Evolutionary conservation across 1,140 invertebrate genomes (phyloP).

Genomic region (Tetranychus urticae): DNA sequence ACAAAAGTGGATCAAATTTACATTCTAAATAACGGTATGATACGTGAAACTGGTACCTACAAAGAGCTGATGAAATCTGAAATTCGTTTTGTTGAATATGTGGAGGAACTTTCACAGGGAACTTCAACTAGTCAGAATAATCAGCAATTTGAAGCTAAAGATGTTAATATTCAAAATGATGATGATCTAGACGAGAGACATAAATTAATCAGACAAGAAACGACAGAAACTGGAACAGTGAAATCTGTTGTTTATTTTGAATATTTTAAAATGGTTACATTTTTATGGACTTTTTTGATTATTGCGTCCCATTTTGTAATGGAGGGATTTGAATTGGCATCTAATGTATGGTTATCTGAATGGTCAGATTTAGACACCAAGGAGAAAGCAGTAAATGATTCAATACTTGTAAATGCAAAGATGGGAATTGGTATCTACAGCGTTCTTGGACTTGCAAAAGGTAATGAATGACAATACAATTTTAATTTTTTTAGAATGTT

Average conservation of each 20-base stretch:
- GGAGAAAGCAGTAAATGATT: constrained; percentile 22
- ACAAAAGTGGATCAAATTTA: constrained; percentile 64
- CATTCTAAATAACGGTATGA: constrained; percentile 44
- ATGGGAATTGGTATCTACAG: constrained; percentile 29
- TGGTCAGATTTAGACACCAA: constrained; percentile 14
- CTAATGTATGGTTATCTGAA: constrained; percentile 19
- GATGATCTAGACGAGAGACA: background rate
- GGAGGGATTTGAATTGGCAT: constrained; percentile 15
- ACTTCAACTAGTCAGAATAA: background rate
- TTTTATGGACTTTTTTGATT: background rate
- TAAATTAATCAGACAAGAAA: constrained; percentile 29
- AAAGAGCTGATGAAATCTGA: constrained; percentile 18
- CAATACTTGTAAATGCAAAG: constrained; percentile 51
- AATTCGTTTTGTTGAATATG: constrained; percentile 14
- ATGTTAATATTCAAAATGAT: background rate
- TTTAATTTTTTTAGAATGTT: background rate
- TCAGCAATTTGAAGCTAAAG: background rate
- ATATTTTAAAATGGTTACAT: constrained; percentile 4
- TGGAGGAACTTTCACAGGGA: constrained; percentile 17
- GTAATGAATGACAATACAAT: background rate
- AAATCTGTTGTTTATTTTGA: constrained; percentile 1
- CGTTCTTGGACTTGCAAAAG: background rate
- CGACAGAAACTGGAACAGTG: constrained; percentile 7
- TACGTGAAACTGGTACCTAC: constrained; percentile 25
- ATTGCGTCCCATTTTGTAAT: constrained; percentile 7